Conservation (phyloP, 2,113 vertebrate species). For the Loxodonta africana region DNA sequence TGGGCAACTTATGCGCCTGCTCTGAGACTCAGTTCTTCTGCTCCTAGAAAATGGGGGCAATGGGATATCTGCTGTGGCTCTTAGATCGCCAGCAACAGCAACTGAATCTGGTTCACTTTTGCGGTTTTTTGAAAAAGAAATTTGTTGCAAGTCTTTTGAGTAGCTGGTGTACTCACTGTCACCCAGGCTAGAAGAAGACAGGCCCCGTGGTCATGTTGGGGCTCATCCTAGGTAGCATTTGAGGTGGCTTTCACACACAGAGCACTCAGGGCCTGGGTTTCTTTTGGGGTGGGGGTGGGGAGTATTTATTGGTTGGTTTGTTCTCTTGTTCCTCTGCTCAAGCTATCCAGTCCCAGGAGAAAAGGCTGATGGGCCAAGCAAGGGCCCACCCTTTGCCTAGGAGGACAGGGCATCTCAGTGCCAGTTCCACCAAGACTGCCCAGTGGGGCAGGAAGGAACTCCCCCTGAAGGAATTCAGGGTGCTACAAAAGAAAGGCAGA, state of each 20-base stretch:
- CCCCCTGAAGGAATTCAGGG: not conserved
- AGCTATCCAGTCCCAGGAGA: not conserved
- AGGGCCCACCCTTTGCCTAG: not conserved
- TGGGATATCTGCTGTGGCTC: not conserved
- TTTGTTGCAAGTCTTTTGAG: not conserved
- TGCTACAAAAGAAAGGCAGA: not conserved
- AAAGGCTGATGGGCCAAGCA: not conserved
- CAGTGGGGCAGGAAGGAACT: not conserved
- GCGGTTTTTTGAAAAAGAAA: not conserved
- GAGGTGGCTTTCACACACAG: not conserved
- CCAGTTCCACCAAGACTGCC: not conserved
- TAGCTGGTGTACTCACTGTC: not conserved
- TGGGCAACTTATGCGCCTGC: not conserved
- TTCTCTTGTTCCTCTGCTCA: not conserved
- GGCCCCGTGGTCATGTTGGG: fast-evolving
- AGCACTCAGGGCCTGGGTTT: not conserved
- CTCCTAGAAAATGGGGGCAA: not conserved
- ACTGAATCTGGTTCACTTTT: not conserved
- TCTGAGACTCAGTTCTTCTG: not conserved
- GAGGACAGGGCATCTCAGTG: not conserved
- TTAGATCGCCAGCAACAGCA: not conserved
- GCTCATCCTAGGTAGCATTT: not conserved
- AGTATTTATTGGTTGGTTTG: not conserved
- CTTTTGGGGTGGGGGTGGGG: not conserved
- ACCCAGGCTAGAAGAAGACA: not conserved